Evolutionary conservation across 2,888 invertebrate genomes (phyloP).

Genomic region (Clostera curtula): DNA sequence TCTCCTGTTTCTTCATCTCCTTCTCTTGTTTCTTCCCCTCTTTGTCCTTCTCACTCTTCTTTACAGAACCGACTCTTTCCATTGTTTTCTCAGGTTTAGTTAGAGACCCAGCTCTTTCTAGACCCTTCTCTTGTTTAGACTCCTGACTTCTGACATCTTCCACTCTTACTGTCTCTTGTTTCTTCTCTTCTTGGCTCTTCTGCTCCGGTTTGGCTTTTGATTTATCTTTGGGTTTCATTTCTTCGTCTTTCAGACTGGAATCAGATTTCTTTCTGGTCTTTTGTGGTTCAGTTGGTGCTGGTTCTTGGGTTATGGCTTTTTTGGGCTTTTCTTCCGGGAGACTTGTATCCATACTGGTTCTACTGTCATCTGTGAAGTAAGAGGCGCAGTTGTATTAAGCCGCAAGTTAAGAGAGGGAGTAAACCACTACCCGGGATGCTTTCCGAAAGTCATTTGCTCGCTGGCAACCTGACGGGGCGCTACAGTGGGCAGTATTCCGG

Average conservation of each 20-base stretch:
- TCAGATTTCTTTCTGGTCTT: slow-evolving; percentile 61
- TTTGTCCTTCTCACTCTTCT: slow-evolving; percentile 44
- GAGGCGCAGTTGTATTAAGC: no score
- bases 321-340: slow-evolving; percentile 40
- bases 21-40: slow-evolving; percentile 39
- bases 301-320: slow-evolving; percentile 29
- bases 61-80: slow-evolving; percentile 49
- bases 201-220: slow-evolving; percentile 37
- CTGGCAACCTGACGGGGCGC: no score
- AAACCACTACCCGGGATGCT: no score
- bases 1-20: slow-evolving; percentile 51
- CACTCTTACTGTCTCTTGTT: slow-evolving; percentile 28
- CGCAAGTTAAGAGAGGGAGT: no score
- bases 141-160: no score
- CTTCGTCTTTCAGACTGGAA: slow-evolving; percentile 60
- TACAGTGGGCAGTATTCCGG: no score
- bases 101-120: no score
- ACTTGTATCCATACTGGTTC: slow-evolving; percentile 48
- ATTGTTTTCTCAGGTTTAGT: slow-evolving; percentile 29
- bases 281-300: slow-evolving; percentile 28
- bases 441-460: no score
- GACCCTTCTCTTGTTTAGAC: slow-evolving; percentile 24
- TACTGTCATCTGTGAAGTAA: slow-evolving; percentile 44
- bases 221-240: slow-evolving; percentile 43
- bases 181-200: slow-evolving; percentile 47